Evolutionary conservation across 2,888 invertebrate genomes (phyloP), one percentile per base, ranked within the genome.

Genomic region (Diaphora mendica): DNA sequence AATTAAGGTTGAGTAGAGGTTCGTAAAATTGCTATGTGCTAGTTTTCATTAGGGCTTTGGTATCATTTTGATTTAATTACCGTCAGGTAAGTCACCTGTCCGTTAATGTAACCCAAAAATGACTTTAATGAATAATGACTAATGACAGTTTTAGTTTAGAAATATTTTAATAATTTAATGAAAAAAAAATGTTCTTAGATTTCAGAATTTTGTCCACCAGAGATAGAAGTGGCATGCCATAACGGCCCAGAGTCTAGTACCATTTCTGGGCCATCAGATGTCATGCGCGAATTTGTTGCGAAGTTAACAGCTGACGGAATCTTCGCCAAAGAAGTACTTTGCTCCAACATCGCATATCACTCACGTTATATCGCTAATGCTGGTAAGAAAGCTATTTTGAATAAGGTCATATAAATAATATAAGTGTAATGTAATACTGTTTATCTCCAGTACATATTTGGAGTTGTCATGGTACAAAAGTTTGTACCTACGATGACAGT

Each of bases 331-430:
- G 88, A 88, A 79, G 91, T 91, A 0, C 87, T 88, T n/a, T 97
- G 97, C 76, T 96, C 97, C 30, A 98, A 98, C 84, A 97, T 98
- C 78, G 98, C 98, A 0, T 99, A 98, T 88, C 98, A 99, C 89
- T 98, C 98, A 74, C 96, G 97, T 55, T 98, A 98, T 83, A 98
- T 98, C 84, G 95, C 96, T 0, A 94, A 96, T 62, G 96, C 97
- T 65, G 96, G 92, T 87, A 82, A 80, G 59, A 30, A 26, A 59
- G 11, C 0, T 23, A 17, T 20, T 48, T 48, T 20, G 0, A 20
- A 48, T 20, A 48, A 48, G 48, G 20, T 48, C 0, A 48, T 48
- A 20, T 5, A 48, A 48, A 48, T 48, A 48, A 48, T 48, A 23
- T 5, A 20, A 48, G 48, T 17, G 1, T 20, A 20, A 20, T 17